These are phyloP conservation scores for Gibbula magus DNA, from an alignment of 2,888 invertebrate species.

Conservation along the genomic window DNA sequence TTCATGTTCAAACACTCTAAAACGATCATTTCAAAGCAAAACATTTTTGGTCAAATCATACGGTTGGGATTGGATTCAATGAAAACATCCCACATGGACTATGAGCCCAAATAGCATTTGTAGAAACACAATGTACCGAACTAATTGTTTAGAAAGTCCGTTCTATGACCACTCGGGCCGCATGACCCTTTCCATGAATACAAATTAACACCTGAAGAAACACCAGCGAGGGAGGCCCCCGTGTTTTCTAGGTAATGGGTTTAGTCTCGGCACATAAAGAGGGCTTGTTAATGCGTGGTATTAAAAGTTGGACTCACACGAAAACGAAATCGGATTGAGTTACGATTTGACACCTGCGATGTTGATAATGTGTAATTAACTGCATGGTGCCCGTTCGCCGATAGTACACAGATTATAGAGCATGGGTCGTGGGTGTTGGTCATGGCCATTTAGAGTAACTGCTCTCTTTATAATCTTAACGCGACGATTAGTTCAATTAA, in stretches of 20 bases:
- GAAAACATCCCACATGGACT: background rate
- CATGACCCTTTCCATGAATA: background rate
- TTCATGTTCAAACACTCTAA: background rate
- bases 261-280: background rate
- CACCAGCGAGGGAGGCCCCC: background rate
- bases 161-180: background rate
- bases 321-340: too few species aligned
- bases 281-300: background rate
- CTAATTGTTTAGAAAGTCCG: background rate
- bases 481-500: too few species aligned
- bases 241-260: background rate
- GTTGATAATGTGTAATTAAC: too few species aligned
- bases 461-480: too few species aligned
- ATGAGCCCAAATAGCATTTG: background rate
- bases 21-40: background rate
- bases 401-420: too few species aligned
- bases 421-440: too few species aligned
- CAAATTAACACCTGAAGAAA: conserved; percentile 9
- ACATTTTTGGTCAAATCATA: background rate
- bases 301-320: background rate
- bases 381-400: too few species aligned
- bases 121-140: background rate
- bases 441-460: too few species aligned
- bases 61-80: background rate
- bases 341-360: too few species aligned